Evolutionary conservation across 2,113 vertebrate genomes (phyloP).

Genomic region (Stegastes partitus): DNA sequence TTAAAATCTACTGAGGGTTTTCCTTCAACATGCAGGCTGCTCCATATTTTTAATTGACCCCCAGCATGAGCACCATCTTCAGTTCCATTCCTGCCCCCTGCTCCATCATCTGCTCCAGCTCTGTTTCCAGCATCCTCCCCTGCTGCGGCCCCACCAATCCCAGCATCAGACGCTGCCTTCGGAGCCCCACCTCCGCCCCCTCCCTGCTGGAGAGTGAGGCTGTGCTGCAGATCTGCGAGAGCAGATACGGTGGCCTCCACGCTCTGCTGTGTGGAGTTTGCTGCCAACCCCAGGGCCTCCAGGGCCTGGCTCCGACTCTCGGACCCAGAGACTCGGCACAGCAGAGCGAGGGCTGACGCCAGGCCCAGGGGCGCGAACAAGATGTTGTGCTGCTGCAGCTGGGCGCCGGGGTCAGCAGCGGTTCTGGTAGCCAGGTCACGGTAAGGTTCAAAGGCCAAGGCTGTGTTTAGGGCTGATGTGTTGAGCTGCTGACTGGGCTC

Average conservation of each 20-base stretch:
- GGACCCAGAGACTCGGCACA: constrained; percentile 22
- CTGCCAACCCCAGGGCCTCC: constrained; percentile 30
- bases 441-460: constrained; percentile 58
- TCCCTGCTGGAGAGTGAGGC: constrained; percentile 11
- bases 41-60: constrained; percentile 22
- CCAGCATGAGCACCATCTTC: neutral
- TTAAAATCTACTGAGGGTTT: constrained; percentile 25
- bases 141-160: neutral
- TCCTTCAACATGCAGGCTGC: constrained; percentile 15
- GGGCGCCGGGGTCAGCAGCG: neutral
- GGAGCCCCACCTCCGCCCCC: constrained; percentile 14
- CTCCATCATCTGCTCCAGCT: neutral
- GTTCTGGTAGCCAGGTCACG: constrained; percentile 12
- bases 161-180: neutral
- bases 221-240: constrained; percentile 31
- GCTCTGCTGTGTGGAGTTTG: constrained; percentile 27
- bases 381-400: constrained; percentile 28
- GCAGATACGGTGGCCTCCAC: constrained; percentile 44
- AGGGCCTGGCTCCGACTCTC: constrained; percentile 22
- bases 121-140: neutral
- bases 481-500: constrained; percentile 26
- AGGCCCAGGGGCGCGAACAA: constrained; percentile 41
- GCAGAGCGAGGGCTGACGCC: constrained; percentile 28
- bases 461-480: constrained; percentile 34
- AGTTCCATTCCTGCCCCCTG: neutral